Conservation (phyloP, 2,888 invertebrate species). For the Metallyticus violacea region DNA sequence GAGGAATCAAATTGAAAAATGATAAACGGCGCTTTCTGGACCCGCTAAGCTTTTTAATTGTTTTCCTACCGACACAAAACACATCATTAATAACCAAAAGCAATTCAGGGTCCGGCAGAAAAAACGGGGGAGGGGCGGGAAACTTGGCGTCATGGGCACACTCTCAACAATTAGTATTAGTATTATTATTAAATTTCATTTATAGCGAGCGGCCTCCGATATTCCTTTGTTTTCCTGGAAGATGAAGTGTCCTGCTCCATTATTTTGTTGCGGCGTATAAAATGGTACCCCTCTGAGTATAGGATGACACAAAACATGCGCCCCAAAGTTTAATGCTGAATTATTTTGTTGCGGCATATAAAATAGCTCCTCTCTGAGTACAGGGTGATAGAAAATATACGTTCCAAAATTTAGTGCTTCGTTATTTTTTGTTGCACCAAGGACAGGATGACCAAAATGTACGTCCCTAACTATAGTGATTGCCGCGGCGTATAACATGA, state of each 20-base stretch:
- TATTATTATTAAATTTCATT: conserved; percentile 29
- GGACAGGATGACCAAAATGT: no score
- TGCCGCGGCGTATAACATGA: no score
- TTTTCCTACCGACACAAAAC: conserved; percentile 26
- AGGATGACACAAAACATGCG: background rate
- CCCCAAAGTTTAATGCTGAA: no score
- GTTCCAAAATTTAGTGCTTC: no score
- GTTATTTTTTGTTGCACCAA: no score
- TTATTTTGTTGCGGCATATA: no score
- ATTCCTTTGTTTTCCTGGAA: conserved; percentile 23
- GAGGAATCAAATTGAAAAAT: conserved; percentile 29
- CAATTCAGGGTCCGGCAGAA: conserved; percentile 23
- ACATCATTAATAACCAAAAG: conserved; percentile 33
- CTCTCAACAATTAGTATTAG: background rate
- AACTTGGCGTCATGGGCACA: background rate
- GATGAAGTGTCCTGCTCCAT: conserved; percentile 25
- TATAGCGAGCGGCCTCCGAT: conserved; percentile 13
- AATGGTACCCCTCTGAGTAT: background rate
- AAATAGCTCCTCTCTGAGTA: no score
- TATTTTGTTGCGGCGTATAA: background rate
- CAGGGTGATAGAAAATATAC: no score
- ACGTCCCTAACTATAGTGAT: no score
- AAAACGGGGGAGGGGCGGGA: no score
- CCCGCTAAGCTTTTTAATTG: conserved; percentile 29
- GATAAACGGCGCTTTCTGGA: conserved; percentile 29